These are phyloP conservation scores for Acromyrmex heyeri DNA, from an alignment of 1,140 invertebrate species.

Conservation along the genomic window DNA sequence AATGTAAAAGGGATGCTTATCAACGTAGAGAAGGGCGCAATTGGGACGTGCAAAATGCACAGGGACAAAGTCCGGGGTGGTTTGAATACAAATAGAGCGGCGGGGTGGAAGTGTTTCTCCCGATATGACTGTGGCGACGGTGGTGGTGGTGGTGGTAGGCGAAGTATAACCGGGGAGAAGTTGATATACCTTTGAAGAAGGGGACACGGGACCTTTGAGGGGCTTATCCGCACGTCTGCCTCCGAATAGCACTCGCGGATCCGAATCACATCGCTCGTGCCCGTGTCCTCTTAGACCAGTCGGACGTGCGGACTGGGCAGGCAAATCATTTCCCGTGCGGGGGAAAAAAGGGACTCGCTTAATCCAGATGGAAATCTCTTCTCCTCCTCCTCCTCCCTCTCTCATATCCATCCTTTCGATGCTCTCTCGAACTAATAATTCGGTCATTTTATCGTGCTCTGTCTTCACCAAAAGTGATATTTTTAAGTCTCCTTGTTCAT, in stretches of 20 bases:
- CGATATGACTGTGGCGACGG: constrained; percentile 37
- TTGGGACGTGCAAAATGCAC: constrained; percentile 52
- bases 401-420: neutral
- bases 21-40: constrained; percentile 30
- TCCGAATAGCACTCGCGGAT: constrained; percentile 64
- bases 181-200: constrained; percentile 66
- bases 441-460: neutral
- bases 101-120: constrained; percentile 50
- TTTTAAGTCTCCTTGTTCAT: neutral
- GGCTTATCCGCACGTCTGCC: constrained; percentile 72
- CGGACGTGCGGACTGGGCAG: constrained; percentile 34
- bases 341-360: constrained; percentile 52
- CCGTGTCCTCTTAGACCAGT: constrained; percentile 60
- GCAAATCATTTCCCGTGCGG: constrained; percentile 47
- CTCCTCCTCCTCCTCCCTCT: neutral
- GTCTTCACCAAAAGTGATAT: neutral
- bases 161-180: constrained; percentile 61
- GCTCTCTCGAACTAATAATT: constrained; percentile 57
- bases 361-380: constrained; percentile 38
- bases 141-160: constrained; percentile 31
- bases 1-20: constrained; percentile 55
- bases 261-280: constrained; percentile 58
- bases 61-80: constrained; percentile 46
- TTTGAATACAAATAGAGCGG: constrained; percentile 68
- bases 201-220: constrained; percentile 67